phyloP scores from a whole-genome alignment of 2,113 vertebrate species.

The Hippocampus guttulatus region DNA sequence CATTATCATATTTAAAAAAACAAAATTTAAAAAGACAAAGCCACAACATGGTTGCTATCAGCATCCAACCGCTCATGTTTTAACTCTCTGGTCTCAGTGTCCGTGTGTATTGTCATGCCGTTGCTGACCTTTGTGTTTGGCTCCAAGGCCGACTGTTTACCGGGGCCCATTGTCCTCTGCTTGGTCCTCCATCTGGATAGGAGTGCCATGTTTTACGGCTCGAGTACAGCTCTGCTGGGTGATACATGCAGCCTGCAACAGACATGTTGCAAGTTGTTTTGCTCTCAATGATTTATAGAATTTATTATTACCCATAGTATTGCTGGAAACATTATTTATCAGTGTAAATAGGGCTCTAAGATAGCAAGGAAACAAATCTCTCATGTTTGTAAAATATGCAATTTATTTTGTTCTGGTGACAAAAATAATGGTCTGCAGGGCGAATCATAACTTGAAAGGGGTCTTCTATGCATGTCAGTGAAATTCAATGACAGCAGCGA shows the following conservation, averaged over 20 bases:
- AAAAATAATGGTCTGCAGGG: too few species aligned
- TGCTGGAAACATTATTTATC: too few species aligned
- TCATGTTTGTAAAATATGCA: too few species aligned
- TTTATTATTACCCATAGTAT: too few species aligned
- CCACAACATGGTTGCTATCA: neutral
- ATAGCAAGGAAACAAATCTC: too few species aligned
- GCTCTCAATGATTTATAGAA: too few species aligned
- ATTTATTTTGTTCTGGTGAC: too few species aligned
- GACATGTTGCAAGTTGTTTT: neutral
- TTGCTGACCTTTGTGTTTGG: constrained; percentile 76
- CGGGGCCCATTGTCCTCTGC: constrained; percentile 80
- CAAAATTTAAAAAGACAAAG: neutral
- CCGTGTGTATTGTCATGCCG: constrained; percentile 13
- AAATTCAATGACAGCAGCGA: too few species aligned
- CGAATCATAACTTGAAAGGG: too few species aligned
- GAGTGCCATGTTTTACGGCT: constrained; percentile 83
- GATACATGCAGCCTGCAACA: constrained; percentile 87
- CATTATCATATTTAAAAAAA: neutral
- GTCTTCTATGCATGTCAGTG: too few species aligned
- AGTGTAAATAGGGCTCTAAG: too few species aligned
- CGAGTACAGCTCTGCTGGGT: constrained; percentile 82
- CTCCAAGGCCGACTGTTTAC: constrained; percentile 77
- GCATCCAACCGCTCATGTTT: neutral
- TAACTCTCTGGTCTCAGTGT: neutral
- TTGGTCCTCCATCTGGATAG: constrained; percentile 77